Percentiles rank a stretch among this genome's conserved stretches.
Evolutionary conservation across 1,140 invertebrate species (phyloP).

Genomic region (Ostrea edulis): DNA sequence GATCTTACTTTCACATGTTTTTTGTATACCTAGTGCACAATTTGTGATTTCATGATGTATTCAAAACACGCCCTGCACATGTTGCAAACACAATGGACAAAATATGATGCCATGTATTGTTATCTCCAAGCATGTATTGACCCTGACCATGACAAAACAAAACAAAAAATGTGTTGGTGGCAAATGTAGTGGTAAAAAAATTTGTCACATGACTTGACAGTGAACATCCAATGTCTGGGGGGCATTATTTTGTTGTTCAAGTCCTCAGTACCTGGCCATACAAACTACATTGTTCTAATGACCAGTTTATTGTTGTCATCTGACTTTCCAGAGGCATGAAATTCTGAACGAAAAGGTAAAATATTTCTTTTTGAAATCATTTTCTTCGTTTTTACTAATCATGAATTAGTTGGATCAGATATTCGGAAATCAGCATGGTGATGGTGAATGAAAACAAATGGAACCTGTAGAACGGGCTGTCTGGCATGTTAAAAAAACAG

Average conservation of each 20-base stretch:
- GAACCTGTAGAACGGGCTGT: no score
- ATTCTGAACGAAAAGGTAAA: constrained; percentile 12
- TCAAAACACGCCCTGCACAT: background rate
- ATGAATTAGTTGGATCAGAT: background rate
- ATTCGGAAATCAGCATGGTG: background rate
- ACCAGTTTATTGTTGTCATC: constrained; percentile 11
- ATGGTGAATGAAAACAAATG: background rate
- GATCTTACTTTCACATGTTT: background rate
- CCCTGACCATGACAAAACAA: background rate
- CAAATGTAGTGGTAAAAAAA: constrained; percentile 8
- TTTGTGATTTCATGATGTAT: background rate
- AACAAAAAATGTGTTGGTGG: background rate
- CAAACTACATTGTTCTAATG: constrained; percentile 15
- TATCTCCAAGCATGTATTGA: background rate
- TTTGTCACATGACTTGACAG: background rate
- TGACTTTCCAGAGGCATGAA: constrained; percentile 33
- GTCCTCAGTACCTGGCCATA: constrained; percentile 3
- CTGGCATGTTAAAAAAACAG: no score
- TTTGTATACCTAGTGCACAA: background rate
- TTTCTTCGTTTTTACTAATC: background rate
- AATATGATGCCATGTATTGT: background rate
- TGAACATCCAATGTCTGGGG: constrained; percentile 6
- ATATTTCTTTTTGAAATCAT: background rate
- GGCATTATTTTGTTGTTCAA: constrained; percentile 35
- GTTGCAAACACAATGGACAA: background rate